These are phyloP conservation scores for Heliconius cydno DNA, from an alignment of 2,888 invertebrate species.

Conservation along the genomic window DNA sequence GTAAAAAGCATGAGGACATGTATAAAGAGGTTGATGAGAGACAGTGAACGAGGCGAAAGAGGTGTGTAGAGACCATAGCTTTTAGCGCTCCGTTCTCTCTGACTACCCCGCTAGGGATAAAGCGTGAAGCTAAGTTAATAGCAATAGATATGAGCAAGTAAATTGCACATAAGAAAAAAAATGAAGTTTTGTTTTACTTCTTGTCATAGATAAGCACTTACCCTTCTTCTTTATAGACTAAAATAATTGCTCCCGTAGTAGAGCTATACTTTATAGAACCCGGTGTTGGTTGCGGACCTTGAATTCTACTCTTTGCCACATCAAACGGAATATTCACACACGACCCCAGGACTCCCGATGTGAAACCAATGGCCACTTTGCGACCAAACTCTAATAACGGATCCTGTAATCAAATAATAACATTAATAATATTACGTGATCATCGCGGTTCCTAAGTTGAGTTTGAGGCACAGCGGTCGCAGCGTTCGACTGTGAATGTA, in stretches of 20 bases:
- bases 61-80: too few relatives aligned
- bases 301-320: conserved; percentile 97
- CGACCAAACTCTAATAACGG: conserved; percentile 87
- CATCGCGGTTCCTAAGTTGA: too few relatives aligned
- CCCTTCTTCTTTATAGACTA: conserved; percentile 95
- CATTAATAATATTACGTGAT: neutral
- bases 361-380: conserved; percentile 92
- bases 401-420: conserved; percentile 75
- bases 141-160: neutral
- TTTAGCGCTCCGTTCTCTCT: too few relatives aligned
- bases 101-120: too few relatives aligned
- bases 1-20: too few relatives aligned
- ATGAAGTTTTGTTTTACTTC: too few relatives aligned
- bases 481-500: too few relatives aligned
- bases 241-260: conserved; percentile 87
- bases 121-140: too few relatives aligned
- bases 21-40: too few relatives aligned
- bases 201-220: conserved; percentile 63
- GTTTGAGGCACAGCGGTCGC: too few relatives aligned
- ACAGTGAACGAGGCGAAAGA: too few relatives aligned
- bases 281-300: conserved; percentile 92
- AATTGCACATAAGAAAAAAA: too few relatives aligned
- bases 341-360: conserved; percentile 93
- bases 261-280: conserved; percentile 90
- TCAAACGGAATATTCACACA: conserved; percentile 97